These are phyloP conservation scores for Metaphire vulgaris DNA, from an alignment of 1,140 invertebrate species.

Conservation along the genomic window DNA sequence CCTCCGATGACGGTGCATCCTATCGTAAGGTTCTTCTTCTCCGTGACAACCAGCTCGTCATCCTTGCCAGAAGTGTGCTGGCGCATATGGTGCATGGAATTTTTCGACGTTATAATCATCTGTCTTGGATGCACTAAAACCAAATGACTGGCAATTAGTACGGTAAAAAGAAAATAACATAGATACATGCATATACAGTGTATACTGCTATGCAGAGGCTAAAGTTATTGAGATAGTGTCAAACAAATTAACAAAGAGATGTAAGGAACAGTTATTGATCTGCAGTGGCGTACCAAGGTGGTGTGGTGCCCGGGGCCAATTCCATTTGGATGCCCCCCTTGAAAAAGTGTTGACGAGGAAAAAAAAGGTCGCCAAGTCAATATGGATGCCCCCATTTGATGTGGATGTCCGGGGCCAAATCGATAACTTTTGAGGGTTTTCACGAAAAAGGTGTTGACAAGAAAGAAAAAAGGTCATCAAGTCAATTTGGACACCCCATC, in stretches of 20 bases:
- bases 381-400: too few species aligned
- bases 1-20: not conserved
- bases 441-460: too few species aligned
- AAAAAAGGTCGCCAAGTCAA: too few species aligned
- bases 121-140: not conserved
- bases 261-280: not conserved
- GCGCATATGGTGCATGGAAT: not conserved
- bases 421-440: too few species aligned
- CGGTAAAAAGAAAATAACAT: not conserved
- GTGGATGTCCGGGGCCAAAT: too few species aligned
- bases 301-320: too few species aligned
- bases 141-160: not conserved
- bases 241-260: not conserved
- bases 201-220: not conserved
- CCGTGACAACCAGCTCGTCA: not conserved
- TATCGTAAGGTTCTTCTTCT: not conserved
- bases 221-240: not conserved
- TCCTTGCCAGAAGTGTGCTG: not conserved
- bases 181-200: not conserved
- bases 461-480: too few species aligned
- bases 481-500: too few species aligned
- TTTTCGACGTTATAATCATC: not conserved
- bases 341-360: too few species aligned
- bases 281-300: too few species aligned
- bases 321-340: too few species aligned